Evolutionary conservation across 2,113 vertebrate genomes (phyloP).

Genomic region (Xiphorhynchus elegans): DNA sequence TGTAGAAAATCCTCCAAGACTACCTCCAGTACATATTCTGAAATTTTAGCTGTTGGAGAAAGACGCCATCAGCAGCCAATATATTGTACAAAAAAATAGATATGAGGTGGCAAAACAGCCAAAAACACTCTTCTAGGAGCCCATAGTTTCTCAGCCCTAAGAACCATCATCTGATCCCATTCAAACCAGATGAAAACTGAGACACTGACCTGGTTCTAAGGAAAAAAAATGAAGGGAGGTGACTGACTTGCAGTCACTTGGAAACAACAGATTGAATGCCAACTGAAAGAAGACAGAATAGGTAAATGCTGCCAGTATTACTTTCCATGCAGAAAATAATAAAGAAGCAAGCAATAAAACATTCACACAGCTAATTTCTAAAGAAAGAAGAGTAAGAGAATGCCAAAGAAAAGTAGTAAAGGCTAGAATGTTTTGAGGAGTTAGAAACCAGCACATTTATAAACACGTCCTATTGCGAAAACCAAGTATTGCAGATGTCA

Average conservation of each 20-base stretch:
- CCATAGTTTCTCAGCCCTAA: background rate
- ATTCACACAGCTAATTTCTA: background rate
- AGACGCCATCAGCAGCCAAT: background rate
- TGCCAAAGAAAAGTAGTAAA: background rate
- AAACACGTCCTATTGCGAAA: background rate
- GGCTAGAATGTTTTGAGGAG: background rate
- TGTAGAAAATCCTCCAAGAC: background rate
- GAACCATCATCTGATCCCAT: background rate
- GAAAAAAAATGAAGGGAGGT: background rate
- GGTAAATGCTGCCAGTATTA: background rate
- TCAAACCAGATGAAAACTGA: background rate
- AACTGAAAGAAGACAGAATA: background rate
- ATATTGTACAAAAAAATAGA: background rate
- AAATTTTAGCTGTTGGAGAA: background rate
- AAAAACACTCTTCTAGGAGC: background rate
- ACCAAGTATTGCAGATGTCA: background rate
- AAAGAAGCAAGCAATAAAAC: background rate
- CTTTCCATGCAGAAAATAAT: background rate
- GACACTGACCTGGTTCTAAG: background rate
- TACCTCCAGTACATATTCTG: fast-evolving
- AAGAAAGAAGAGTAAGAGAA: background rate
- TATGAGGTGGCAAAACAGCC: background rate
- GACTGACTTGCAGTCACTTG: background rate
- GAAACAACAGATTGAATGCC: background rate
- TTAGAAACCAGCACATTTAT: slow-evolving; percentile 17